Base-by-base conservation (phyloP, 2,797 vertebrate species). In the Protonibea diacanthus region DNA sequence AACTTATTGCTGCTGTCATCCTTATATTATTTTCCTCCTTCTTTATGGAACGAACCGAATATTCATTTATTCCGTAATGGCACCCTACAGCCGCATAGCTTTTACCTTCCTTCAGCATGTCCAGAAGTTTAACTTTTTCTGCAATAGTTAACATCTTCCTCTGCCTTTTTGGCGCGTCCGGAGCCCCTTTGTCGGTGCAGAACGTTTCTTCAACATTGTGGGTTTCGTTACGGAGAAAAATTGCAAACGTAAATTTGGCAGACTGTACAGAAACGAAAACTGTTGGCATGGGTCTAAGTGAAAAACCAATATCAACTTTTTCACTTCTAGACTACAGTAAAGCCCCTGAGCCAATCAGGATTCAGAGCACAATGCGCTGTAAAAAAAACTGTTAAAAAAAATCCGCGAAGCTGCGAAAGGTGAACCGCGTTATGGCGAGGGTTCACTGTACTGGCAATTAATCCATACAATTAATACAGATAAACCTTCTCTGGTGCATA, bases 11-110 rank as follows among this genome's bases (percentile, higher is more conserved):
- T 64, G 58, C 70, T 66, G 42, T 78, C 4, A 14, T 74, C 63
- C 69, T 58, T 42, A 61, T 82, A 38, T 73, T 82, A 20, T 29
- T 64, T 64, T 76, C 58, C 51, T 75, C n/a, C 58, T 71, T 10
- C 42, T 77, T 71, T 57, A 77, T 48, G 74, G 11, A 58, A 27
- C 13, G 18, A 70, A 77, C 58, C 0, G 42, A 67, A 60, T 56
- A 68, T 67, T 67, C 14, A 66, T 67, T 40, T 0, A 53, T 67
- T 67, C 29, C 29, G 14, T 40, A 67, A 67, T 67, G 18, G 52
- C 52, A 2, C 29, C n/a, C 69, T n/a, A 48, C 59, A 40, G 49
- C 44, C 0, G 5, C 57, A 18, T 47, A 62, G 2, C 60, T 62
- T 62, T 18, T 62, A 47, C 60, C 40, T 62, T 51, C 63, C 18